Conservation (phyloP, 2,113 vertebrate genomes). For the Notothenia coriiceps region DNA sequence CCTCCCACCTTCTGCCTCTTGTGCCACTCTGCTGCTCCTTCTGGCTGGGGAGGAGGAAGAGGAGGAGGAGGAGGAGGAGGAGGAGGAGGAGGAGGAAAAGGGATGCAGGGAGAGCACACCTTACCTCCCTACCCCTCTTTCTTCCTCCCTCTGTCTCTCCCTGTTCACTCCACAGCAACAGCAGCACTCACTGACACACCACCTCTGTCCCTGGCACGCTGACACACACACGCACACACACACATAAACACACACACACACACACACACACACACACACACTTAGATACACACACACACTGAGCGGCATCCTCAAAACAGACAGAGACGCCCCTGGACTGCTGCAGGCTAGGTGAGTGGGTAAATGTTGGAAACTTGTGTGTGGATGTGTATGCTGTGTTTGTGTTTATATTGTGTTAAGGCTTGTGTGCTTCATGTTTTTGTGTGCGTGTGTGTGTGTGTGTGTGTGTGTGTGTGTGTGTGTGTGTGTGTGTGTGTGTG, state of each 20-base stretch:
- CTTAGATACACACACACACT: conserved; percentile 56
- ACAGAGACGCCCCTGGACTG: conserved; percentile 80
- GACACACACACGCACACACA: conserved; percentile 52
- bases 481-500: background rate
- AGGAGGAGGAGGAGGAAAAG: conserved; percentile 68
- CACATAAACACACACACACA: too few species aligned
- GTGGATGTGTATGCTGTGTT: conserved; percentile 29
- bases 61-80: conserved; percentile 68
- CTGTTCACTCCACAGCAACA: conserved; percentile 75
- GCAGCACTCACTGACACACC: conserved; percentile 71
- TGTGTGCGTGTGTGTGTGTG: conserved; percentile 18
- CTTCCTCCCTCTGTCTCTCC: conserved; percentile 69
- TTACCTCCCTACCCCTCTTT: conserved; percentile 80
- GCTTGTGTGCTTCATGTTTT: too few species aligned
- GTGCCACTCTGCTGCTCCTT: conserved; percentile 58
- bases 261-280: too few species aligned
- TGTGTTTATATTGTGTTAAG: conserved; percentile 12
- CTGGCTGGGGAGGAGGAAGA: conserved; percentile 45
- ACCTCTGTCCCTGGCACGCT: conserved; percentile 58
- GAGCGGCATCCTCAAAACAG: conserved; percentile 73
- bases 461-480: background rate
- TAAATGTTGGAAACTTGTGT: conserved; percentile 69
- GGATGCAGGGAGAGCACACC: conserved; percentile 85
- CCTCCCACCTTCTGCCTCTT: conserved; percentile 60
- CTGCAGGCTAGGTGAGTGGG: conserved; percentile 82